Base-by-base conservation (phyloP, 1,140 invertebrate genomes). In the Babylonia areolata region DNA sequence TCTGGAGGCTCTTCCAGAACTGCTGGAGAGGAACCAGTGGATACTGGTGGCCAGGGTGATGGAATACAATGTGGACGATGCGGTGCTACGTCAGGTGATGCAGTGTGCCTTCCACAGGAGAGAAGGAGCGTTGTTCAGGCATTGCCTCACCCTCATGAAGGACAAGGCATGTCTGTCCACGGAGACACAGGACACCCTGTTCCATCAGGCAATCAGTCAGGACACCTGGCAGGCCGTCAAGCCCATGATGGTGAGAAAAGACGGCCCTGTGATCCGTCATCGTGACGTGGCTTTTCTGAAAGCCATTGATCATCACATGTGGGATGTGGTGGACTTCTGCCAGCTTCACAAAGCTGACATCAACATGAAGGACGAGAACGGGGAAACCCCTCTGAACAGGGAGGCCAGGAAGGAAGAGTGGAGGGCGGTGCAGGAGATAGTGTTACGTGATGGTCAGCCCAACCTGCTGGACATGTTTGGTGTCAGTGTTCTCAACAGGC, bases 21-120 rank as follows among this genome's bases (percentile, higher is more conserved):
- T 79, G 77, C 40, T 79, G 37, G 77, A 79, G 37, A 79, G 12
- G 77, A 42, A 79, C 37, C 77, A 79, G 77, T 79, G 77, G 77
- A 79, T 1, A 3, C 28, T 79, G 77, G 77, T 79, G 15, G 77
- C 77, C 77, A 79, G 77, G 39, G 77, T 79, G 77, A 79, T 79
- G 39, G 39, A 40, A 1, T n/a, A 79, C 39, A 17, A 46, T 20
- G 77, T 79, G 40, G 77, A 79, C n/a, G 77, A 79, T 46, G 40
- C 77, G 5, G 77, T 42, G 37, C 20, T 37, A 42, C 77, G 77
- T 40, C 77, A 79, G 77, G 40, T 79, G 37, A 40, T 79, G 40
- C 37, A 42, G 37, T 11, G 23, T 23, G 77, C 77, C 20, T 37
- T 79, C 31, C 28, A 40, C 17, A 46, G 40, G 77, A 46, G 77